Evolutionary conservation across 2,797 vertebrate species (phyloP).

Genomic region (Onychomys leucogaster): DNA sequence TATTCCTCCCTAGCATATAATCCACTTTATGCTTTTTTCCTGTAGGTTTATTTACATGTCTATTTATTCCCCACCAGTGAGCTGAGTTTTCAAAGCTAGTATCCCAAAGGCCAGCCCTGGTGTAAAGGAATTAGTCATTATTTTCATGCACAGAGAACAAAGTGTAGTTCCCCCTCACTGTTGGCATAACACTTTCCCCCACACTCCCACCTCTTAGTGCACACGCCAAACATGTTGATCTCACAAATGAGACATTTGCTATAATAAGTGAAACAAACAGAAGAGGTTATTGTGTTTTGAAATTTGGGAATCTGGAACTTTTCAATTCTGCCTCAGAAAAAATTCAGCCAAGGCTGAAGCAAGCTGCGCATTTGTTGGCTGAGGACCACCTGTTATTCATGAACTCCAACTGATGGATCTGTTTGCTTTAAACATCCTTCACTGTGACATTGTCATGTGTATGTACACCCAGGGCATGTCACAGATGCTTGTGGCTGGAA

Average conservation of each 20-base stretch:
- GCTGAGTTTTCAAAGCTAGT: constrained; percentile 66
- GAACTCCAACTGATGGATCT: constrained; percentile 59
- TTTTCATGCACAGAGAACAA: constrained; percentile 73
- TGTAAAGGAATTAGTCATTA: constrained; percentile 76
- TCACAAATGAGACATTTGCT: constrained; percentile 77
- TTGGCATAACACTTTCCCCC: constrained; percentile 80
- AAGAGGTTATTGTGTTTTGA: constrained; percentile 80
- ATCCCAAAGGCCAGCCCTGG: constrained; percentile 67
- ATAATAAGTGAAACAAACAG: constrained; percentile 79
- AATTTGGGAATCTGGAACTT: constrained; percentile 78
- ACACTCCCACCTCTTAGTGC: constrained; percentile 68
- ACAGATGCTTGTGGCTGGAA: neutral
- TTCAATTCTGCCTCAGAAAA: constrained; percentile 75
- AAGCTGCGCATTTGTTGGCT: constrained; percentile 74
- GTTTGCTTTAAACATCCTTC: constrained; percentile 36
- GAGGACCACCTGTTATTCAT: constrained; percentile 74
- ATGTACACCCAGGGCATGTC: neutral
- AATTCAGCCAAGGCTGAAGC: constrained; percentile 76
- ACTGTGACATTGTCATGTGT: neutral
- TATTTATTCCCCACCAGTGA: neutral
- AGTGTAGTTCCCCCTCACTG: constrained; percentile 73
- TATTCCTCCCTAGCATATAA: neutral
- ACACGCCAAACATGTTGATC: constrained; percentile 71
- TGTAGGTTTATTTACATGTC: constrained; percentile 19
- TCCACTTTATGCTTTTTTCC: neutral